Conservation (phyloP, 2,888 invertebrate species). For the Tenthredo amoena region DNA sequence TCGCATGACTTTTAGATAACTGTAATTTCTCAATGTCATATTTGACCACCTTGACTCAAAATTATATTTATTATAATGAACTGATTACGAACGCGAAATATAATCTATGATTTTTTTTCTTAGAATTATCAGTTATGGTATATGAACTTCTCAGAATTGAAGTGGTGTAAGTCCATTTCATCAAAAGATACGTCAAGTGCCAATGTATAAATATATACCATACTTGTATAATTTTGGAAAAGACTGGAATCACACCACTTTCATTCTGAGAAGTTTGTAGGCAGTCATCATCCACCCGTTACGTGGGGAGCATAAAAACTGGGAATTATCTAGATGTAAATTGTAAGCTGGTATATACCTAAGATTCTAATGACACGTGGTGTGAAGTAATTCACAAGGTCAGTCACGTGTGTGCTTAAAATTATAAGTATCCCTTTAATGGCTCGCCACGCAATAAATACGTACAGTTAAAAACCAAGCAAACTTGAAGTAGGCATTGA, state of each 20-base stretch:
- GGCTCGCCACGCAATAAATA: neutral
- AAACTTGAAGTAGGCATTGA: neutral
- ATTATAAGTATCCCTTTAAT: neutral
- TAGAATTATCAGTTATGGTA: neutral
- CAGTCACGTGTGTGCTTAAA: neutral
- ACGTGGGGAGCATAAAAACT: neutral
- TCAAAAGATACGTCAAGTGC: neutral
- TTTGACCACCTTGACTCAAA: neutral
- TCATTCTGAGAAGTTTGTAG: neutral
- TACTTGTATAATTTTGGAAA: neutral
- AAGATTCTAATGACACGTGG: constrained; percentile 11
- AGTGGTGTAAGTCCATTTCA: neutral
- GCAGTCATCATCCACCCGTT: neutral
- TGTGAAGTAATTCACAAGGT: constrained; percentile 10
- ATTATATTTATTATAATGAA: neutral
- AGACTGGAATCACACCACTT: neutral
- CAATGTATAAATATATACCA: neutral
- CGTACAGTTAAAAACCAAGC: neutral
- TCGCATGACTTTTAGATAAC: neutral
- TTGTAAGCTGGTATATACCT: neutral
- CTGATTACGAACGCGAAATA: neutral
- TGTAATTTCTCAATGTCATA: neutral
- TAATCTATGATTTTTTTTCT: neutral
- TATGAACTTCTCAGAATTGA: neutral
- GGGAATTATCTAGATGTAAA: neutral